Base-by-base conservation (phyloP, 2,797 vertebrate genomes). In the Chelon auratus region DNA sequence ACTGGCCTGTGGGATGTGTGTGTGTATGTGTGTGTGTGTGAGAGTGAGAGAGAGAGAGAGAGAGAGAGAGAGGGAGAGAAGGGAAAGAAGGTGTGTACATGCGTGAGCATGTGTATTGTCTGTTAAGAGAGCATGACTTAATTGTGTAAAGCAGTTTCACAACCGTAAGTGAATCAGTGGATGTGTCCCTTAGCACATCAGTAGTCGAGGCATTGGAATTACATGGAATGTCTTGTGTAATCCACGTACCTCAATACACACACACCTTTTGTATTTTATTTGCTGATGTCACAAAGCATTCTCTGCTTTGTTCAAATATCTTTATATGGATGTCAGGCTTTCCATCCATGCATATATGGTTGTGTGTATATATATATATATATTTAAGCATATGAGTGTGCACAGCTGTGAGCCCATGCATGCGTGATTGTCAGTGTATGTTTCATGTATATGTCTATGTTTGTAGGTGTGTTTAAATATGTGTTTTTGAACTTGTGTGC, bases 1-100 rank as follows among this genome's bases (percentile, higher is more conserved):
- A 91, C 93, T 93, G 93, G 90, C 91, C 92, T 93, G 87, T 92
- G 87, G 70, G 81, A 72, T 87, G 82, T 86, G 80, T 89, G 80
- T 78, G 78, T 75, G 67, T 59, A 72, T 57, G 61, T 75, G 82
- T 18, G 30, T 17, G 72, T 42, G 24, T 36, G 30, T 22, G 22
- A 3, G 47, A 11, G 7, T 22, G 43, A 58, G n/a, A 37, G 67
- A 14, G 22, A 22, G 22, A 36, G 55, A 3, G 15, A 24, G 56
- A 1, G 22, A 40, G n/a, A 20, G 43, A 22, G 63, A 3, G 47
- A 11, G 7, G 24, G 43, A 58, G n/a, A 37, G 67, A 14, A 42
- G 55, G 18, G 8, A 20, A n/a, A 56, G 52, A 36, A 57, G 52
- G 55, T 26, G 74, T 51, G 54, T 72, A 55, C 24, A 50, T 30